These are phyloP conservation scores for Agonopterix alstromeriana DNA, from an alignment of 2,888 invertebrate species.

Conservation along the genomic window DNA sequence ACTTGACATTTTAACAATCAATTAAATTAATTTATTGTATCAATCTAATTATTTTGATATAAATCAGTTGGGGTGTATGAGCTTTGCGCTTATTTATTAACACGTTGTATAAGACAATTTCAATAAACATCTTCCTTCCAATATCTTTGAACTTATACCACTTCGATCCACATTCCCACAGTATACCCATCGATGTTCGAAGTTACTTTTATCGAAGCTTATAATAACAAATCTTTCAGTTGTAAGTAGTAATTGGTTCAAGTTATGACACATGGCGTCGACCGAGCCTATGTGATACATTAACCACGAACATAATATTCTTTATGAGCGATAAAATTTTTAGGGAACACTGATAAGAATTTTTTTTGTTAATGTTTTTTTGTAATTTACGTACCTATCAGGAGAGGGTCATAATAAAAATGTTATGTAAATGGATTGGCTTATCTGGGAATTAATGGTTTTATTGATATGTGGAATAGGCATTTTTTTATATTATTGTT, in stretches of 20 bases:
- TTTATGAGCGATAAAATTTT: conserved; percentile 44
- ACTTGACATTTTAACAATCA: too few relatives aligned
- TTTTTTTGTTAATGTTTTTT: conserved; percentile 1
- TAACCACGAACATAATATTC: conserved; percentile 33
- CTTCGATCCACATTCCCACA: too few relatives aligned
- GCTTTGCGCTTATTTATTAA: too few relatives aligned
- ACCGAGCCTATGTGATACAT: conserved; percentile 31
- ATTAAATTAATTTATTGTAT: too few relatives aligned
- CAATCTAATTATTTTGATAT: too few relatives aligned
- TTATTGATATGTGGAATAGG: neutral
- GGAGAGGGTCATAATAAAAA: neutral
- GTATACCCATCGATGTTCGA: too few relatives aligned
- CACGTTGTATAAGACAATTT: too few relatives aligned
- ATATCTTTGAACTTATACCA: too few relatives aligned
- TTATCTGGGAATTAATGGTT: neutral
- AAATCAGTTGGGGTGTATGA: too few relatives aligned
- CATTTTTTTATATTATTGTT: neutral
- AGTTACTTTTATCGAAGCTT: too few relatives aligned
- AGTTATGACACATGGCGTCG: conserved; percentile 39
- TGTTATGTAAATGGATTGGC: neutral
- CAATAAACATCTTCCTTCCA: too few relatives aligned
- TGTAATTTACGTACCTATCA: conserved; percentile 3
- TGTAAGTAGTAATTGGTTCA: conserved; percentile 24
- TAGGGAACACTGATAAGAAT: conserved; percentile 15
- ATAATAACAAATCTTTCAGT: neutral